Conservation (phyloP, 2,113 vertebrate species). For the Oostethus manadensis region DNA sequence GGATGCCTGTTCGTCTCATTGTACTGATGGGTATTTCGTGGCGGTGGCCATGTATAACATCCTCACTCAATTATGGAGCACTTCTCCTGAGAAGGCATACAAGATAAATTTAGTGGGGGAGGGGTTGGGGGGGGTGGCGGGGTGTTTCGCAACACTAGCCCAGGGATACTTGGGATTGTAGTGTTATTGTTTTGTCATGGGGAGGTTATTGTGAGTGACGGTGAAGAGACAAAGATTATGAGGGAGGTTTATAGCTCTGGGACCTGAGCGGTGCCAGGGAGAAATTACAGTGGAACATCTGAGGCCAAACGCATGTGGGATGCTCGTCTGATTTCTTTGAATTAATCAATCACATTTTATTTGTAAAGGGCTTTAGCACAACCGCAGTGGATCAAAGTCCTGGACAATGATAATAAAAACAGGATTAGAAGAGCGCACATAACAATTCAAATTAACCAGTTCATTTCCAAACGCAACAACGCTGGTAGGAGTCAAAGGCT, state of each 20-base stretch:
- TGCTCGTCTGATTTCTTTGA: no score
- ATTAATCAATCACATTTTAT: no score
- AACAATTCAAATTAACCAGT: no score
- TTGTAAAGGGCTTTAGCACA: no score
- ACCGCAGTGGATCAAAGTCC: no score
- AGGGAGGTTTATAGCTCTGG: constrained; percentile 53
- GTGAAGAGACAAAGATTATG: constrained; percentile 61
- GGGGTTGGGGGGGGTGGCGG: no score
- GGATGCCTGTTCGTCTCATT: constrained; percentile 61
- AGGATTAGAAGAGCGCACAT: no score
- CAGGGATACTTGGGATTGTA: constrained; percentile 43
- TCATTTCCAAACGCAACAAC: no score
- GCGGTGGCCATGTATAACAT: constrained; percentile 51
- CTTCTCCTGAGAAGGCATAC: constrained; percentile 47
- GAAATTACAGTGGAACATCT: constrained; percentile 23
- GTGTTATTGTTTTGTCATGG: constrained; percentile 66
- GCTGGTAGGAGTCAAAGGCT: no score
- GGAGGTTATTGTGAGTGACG: constrained; percentile 56
- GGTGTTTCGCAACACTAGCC: constrained; percentile 28
- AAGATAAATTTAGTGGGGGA: constrained; percentile 53
- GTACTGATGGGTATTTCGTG: constrained; percentile 51
- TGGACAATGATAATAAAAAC: no score
- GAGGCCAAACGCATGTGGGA: no score
- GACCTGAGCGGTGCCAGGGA: constrained; percentile 28
- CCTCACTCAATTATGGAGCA: constrained; percentile 59